Evolutionary conservation across 2,888 invertebrate genomes (phyloP).

Genomic region (Eupithecia vulgata): DNA sequence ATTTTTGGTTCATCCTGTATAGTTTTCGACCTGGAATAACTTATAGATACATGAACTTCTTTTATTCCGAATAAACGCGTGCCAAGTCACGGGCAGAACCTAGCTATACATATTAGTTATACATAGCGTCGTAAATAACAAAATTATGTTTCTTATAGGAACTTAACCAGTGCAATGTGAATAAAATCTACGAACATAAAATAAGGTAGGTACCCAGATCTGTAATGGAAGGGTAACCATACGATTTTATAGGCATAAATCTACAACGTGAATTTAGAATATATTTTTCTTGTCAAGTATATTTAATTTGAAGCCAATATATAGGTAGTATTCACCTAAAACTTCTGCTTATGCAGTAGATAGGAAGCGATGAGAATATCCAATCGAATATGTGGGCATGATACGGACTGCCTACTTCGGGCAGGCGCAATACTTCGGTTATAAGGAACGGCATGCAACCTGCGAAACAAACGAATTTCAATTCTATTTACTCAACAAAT

Average conservation of each 20-base stretch:
- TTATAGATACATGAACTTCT: too few relatives aligned
- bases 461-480: constrained; percentile 60
- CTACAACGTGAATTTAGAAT: not conserved
- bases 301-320: not conserved
- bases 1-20: too few relatives aligned
- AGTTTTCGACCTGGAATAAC: too few relatives aligned
- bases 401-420: constrained; percentile 85
- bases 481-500: not conserved
- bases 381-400: constrained; percentile 87
- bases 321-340: constrained; percentile 62
- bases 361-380: constrained; percentile 89
- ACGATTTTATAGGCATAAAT: not conserved
- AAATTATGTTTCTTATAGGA: not conserved
- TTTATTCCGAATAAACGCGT: too few relatives aligned
- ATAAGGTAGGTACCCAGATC: not conserved
- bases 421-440: constrained; percentile 87
- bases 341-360: constrained; percentile 80
- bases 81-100: too few relatives aligned
- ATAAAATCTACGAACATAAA: not conserved
- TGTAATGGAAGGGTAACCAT: not conserved
- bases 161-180: not conserved
- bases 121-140: not conserved
- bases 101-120: not conserved
- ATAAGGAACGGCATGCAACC: constrained; percentile 90
- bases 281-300: not conserved